Evolutionary conservation across 1,140 invertebrate genomes (phyloP), one percentile per base, ranked within the genome.

Genomic region (Camponotus vicinus): DNA sequence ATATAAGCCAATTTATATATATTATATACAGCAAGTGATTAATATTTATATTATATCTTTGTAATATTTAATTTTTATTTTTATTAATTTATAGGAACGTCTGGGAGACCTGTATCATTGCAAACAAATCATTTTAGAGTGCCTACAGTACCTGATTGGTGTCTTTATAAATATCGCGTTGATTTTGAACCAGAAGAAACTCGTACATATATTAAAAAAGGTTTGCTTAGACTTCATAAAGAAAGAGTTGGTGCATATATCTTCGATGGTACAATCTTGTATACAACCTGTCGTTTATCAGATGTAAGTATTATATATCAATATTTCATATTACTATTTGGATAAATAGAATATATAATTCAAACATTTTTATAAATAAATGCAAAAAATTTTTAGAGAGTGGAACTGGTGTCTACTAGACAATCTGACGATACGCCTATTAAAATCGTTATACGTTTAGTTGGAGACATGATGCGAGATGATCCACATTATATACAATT

Each of bases 141-240:
- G 0, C 78, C 96, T 1, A 96, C 96, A 0, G 95, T 94, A 5
- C 96, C 97, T 0, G 95, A 97, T 63, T 98, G 98, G 97, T 95
- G 96, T 52, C 93, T 99, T 0, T 97, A 97, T 86, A 97, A 98
- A 86, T 99, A 99, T 92, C 96, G 97, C 86, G 98, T 99, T 0
- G 97, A 97, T 90, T 97, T 98, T 89, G 92, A 93, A 0, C 98
- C 98, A 0, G 96, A 97, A 3, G 97, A 98, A 89, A 97, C 98
- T 63, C 94, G 96, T 34, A 97, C 96, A 1, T 76, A 84, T 1
- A 93, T 97, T 3, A 95, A 97, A 13, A 97, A 97, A 92, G 95
- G 91, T 0, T 91, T 98, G 1, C 71, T 98, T 3, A 90, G 94
- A 18, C 78, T 94, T 5, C 97, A 98, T 85, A 93, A 92, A 52